Evolutionary conservation across 2,113 vertebrate species (phyloP), one percentile per base, ranked within the genome.

Genomic region (Pseudorectes ferrugineus): DNA sequence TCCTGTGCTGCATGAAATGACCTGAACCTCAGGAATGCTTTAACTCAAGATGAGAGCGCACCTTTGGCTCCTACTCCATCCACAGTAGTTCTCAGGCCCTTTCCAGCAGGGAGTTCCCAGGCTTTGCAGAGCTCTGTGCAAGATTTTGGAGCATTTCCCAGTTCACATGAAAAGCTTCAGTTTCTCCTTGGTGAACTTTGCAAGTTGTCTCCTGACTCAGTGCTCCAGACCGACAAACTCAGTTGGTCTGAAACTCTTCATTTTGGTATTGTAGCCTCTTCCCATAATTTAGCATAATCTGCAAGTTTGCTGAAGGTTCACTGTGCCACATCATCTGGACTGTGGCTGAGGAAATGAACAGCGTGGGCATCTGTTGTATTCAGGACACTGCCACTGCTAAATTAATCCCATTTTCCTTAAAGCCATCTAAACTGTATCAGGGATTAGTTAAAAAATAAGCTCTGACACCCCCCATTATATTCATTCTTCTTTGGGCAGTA

Each of bases 401-500:
- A 61, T 81, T 38, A 61, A 48, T 26, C 6, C 35, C 6, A 38
- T 74, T 62, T 77, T 74, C 20, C 33, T 71, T 58, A 45, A 80
- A 85, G 8, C 1, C 19, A 62, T 3, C 3, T 28, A 16, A 81
- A 35, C 0, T 1, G 1, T 72, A 14, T 68, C 31, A 26, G 38
- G 26, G 21, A 63, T 79, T 73, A 82, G 21, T 61, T 49, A 43
- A 51, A 72, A 28, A 49, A 52, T 22, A 57, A 77, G 4, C 2
- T 55, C 33, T 70, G 43, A 52, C 21, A 28, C 42, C 35, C 3
- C 6, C 25, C 6, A 6, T 49, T 31, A 25, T 8, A 73, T 54
- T 45, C 11, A 23, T 68, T n/a, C 33, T 4, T 42, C 16, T 66
- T 36, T 67, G 23, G 24, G 13, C n/a, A 21, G 16, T 38, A 9